A percentile compares a stretch with the other conserved stretches of the same genome.
phyloP scores from a whole-genome alignment of 2,888 invertebrate species.

The Sipunculus nudus region DNA sequence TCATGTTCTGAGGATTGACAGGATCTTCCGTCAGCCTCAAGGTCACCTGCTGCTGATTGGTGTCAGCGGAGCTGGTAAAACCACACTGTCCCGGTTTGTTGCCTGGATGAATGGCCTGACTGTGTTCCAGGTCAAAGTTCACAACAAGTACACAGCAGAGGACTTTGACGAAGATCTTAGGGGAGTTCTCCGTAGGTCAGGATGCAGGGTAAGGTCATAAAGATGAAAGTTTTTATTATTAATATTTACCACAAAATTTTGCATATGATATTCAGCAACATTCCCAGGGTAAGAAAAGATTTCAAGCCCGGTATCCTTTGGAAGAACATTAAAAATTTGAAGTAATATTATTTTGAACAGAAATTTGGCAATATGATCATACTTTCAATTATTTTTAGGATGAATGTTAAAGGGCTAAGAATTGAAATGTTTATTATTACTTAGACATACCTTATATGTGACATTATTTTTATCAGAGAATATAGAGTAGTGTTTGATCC shows the following conservation, averaged over 20 bases:
- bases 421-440: too few relatives aligned
- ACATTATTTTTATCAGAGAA: too few relatives aligned
- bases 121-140: constrained; percentile 99
- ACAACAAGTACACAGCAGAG: constrained; percentile 98
- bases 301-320: too few relatives aligned
- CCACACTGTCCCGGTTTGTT: constrained; percentile 97
- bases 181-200: constrained; percentile 69
- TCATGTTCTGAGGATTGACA: constrained; percentile 96
- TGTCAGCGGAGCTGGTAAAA: constrained; percentile 98
- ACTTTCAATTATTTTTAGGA: too few relatives aligned
- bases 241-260: not conserved
- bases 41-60: constrained; percentile 97
- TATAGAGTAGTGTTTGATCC: too few relatives aligned
- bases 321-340: too few relatives aligned
- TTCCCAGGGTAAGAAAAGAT: too few relatives aligned
- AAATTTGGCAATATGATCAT: too few relatives aligned
- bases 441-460: too few relatives aligned
- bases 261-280: too few relatives aligned
- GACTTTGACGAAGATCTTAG: constrained; percentile 99
- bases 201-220: constrained; percentile 70
- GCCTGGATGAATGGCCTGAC: constrained; percentile 99
- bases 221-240: constrained; percentile 5
- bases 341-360: too few relatives aligned
- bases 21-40: constrained; percentile 99
- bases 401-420: too few relatives aligned